Conservation (phyloP, 1,140 invertebrate genomes). For the Brachionus calyciflorus region DNA sequence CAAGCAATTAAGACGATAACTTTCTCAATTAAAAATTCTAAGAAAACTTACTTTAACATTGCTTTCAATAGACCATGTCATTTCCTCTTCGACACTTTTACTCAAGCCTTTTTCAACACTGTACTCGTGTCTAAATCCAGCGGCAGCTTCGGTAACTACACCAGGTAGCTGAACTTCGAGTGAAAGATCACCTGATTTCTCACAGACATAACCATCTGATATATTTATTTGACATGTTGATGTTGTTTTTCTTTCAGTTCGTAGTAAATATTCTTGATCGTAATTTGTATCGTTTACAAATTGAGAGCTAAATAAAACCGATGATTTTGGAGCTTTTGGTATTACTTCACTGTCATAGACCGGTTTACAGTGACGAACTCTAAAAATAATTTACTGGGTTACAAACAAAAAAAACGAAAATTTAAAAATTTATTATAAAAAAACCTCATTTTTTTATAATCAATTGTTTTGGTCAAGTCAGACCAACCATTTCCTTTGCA, state of each 20-base stretch:
- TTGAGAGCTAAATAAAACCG: slow-evolving; percentile 60
- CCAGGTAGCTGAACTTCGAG: slow-evolving; percentile 40
- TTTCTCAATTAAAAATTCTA: too few species aligned
- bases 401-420: neutral
- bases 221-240: slow-evolving; percentile 59
- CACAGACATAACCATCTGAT: slow-evolving; percentile 50
- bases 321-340: slow-evolving; percentile 48
- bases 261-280: slow-evolving; percentile 62
- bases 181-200: neutral
- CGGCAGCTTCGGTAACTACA: slow-evolving; percentile 59
- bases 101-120: slow-evolving; percentile 59
- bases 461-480: slow-evolving; percentile 19
- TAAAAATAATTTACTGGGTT: neutral
- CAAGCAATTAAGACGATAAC: neutral
- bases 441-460: slow-evolving; percentile 41
- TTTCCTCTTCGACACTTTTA: slow-evolving; percentile 57
- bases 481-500: slow-evolving; percentile 29
- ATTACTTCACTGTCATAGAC: neutral
- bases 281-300: slow-evolving; percentile 62
- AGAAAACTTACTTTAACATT: slow-evolving; percentile 56
- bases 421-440: neutral
- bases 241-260: slow-evolving; percentile 61
- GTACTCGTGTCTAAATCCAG: slow-evolving; percentile 63
- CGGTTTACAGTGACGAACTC: neutral
- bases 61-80: slow-evolving; percentile 63